Evolutionary conservation across 2,113 vertebrate genomes (phyloP).

Genomic region (Cavia aperea): DNA sequence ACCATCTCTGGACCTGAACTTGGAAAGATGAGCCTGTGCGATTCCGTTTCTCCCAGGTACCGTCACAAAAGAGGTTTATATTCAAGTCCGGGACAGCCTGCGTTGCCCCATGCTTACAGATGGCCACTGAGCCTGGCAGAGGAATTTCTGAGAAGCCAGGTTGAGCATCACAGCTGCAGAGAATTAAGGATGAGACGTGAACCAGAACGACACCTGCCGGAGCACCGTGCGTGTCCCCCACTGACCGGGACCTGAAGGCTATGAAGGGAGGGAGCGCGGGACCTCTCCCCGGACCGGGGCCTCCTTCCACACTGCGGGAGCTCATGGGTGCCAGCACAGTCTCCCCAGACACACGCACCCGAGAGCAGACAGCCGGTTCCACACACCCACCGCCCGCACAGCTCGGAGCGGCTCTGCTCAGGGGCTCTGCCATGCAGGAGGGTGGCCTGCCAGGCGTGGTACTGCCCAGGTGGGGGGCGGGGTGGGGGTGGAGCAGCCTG

Average conservation of each 20-base stretch:
- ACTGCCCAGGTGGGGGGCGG: too few species aligned
- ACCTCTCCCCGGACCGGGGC: too few species aligned
- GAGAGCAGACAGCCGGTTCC: accelerated
- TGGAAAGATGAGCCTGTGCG: neutral
- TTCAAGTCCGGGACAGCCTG: accelerated
- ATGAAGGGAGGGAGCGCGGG: neutral
- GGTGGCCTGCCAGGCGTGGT: neutral
- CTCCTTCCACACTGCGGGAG: accelerated
- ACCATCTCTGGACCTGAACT: neutral
- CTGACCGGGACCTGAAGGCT: neutral
- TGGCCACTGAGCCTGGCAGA: accelerated
- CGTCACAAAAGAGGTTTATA: neutral
- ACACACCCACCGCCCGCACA: neutral
- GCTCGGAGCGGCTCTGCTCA: accelerated
- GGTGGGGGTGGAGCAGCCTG: neutral
- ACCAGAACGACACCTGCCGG: too few species aligned
- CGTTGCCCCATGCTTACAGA: accelerated
- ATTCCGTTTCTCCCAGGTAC: neutral
- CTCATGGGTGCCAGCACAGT: accelerated
- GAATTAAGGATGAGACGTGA: neutral
- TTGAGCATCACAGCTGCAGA: accelerated
- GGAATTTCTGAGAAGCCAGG: neutral
- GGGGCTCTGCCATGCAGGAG: accelerated
- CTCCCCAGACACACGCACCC: neutral
- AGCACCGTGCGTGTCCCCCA: accelerated